Base-by-base conservation (phyloP, 2,797 vertebrate species). In the Philypnodon macrostomus region DNA sequence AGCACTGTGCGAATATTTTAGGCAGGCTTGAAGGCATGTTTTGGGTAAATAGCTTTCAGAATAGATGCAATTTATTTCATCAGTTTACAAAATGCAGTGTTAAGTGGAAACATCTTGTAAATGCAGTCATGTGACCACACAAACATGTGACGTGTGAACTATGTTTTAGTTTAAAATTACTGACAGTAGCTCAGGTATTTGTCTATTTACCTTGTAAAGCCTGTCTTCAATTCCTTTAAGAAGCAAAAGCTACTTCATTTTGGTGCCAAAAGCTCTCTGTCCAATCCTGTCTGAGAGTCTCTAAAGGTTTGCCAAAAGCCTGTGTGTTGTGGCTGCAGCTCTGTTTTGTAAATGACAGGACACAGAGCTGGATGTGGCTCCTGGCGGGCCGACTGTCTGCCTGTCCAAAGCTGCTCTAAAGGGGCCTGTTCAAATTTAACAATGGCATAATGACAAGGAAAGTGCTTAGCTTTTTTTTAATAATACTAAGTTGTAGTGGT, bases 291-390 rank as follows among this genome's bases (percentile, higher is more conserved):
- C 44, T 26, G 47, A 11, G 59, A 30, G 46, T 44, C 38, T 32
- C 26, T 59, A 40, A 1, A 11, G 14, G 18, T 71, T 58, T 63
- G 49, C 65, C 42, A 64, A 64, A 71, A 51, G 50, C 39, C 65
- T 67, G 48, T 59, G 47, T 66, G 54, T 63, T 70, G 53, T 55
- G 42, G 54, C 51, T 70, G 23, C 42, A 33, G 47, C 60, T 72
- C 59, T 73, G 73, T 74, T 70, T 71, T 71, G 73, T 63, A 63
- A 77, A 74, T 65, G 69, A 77, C 69, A 73, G 64, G 45, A 68
- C 56, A 49, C 17, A 61, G 30, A 51, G 57, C 67, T 75, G 65
- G 58, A 77, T 74, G 46, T 67, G 69, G 67, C 65, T 71, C 41
- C 61, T 69, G 73, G 52, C 67, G 53, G 66, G 53, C 50, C 54